Evolutionary conservation across 2,797 vertebrate genomes (phyloP), one percentile per base, ranked within the genome.

Genomic region (Lepus oiostolus): DNA sequence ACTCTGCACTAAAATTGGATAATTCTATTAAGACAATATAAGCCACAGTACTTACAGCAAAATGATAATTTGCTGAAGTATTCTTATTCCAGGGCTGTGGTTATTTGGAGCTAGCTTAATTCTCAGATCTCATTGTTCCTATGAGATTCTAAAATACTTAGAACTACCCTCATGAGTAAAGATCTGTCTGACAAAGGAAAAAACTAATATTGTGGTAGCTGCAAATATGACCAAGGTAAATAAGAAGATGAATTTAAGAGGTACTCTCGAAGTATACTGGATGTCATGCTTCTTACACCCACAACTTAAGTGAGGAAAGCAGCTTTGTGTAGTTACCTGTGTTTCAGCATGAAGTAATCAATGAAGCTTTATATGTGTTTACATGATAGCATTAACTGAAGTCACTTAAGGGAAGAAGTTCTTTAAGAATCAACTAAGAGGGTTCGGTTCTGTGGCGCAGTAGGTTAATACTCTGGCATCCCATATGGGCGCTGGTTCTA

Each of bases 181-280:
- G 35, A 71, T 30, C 5, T 52, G 2, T 65, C 24, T 12, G 24
- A 65, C 14, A 70, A 75, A 50, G 71, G 47, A 16, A 82, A 71
- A 80, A 42, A n/a, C 19, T 28, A 77, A 60, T 88, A 71, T 54
- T 70, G 35, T 7, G 35, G 22, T 67, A 80, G 30, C 5, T 28
- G 88, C 79, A 87, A 62, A 94, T 68, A 63, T 5, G 52, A 93
- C 26, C 88, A 90, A 52, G 74, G 24, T 8, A 91, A 91, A 9
- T 24, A 67, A 28, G 19, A 76, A 70, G 58, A 5, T 70, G 58
- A 60, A 7, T 32, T 92, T 85, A 38, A 63, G 32, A 82, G 10
- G 38, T 38, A 80, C 80, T 89, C 28, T 21, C 16, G 65, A 76
- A 8, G 4, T 1, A 13, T 85, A 75, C 12, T 30, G 13, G 63